Base-by-base conservation (phyloP, 2,113 vertebrate genomes). In the Meleagris gallopavo region DNA sequence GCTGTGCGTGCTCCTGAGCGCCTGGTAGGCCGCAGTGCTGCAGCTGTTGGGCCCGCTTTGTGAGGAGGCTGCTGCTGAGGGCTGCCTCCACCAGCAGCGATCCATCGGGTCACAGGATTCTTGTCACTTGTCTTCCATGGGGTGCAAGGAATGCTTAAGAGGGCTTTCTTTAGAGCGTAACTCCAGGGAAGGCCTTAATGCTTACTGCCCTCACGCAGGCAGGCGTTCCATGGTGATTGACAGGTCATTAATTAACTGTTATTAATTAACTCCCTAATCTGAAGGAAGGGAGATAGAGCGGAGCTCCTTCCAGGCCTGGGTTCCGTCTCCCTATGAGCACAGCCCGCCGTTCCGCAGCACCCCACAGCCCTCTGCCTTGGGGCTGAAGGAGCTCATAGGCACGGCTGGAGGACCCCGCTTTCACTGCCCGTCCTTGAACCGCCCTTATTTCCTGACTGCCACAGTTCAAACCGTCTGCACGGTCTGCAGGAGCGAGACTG, bases 181-280 rank as follows among this genome's bases (percentile, higher is more conserved):
- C 77, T 92, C 88, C 60, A 36, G 83, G 29, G 80, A 89, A 72
- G 86, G 83, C 69, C 80, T 86, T 88, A 85, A 83, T 67, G 79
- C 76, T 78, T 41, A 27, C 65, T 60, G 83, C 70, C 66, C 64
- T 86, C 61, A 69, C 14, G 34, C 32, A 85, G 82, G 10, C 91
- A 4, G 13, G 75, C 12, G 0, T 54, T 85, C 52, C 27, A 1
- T 36, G 52, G 36, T 89, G 91, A 95, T 64, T 91, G 93, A 69
- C 93, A 78, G 61, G 18, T 81, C 52, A 34, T 81, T 95, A 93
- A 95, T 94, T 94, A 92, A 79, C 82, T 75, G 41, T 40, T 94
- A 81, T 75, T 93, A 93, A 96, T 96, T 96, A 96, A 93, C 93
- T 90, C 85, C 36, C 17, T 71, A 69, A 77, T 94, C 89, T 88